Evolutionary conservation across 2,113 vertebrate genomes (phyloP), one percentile per base, ranked within the genome.

Genomic region (Promerops cafer): DNA sequence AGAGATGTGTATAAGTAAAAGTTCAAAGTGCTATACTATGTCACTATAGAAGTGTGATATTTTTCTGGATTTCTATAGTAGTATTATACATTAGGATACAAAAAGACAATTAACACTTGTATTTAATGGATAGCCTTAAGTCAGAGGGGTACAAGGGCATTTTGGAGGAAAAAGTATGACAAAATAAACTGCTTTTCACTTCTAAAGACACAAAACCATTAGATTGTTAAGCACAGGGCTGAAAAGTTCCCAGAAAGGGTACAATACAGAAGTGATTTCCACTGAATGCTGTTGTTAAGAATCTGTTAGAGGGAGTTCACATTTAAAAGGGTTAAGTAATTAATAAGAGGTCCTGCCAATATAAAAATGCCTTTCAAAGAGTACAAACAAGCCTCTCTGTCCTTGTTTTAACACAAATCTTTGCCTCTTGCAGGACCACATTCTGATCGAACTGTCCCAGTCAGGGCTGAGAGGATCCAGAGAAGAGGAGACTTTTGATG

Each of bases 361-460:
- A 35, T 54, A 44, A 64, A 86, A 81, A 84, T 47, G 16, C 27
- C 33, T 87, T 89, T 70, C 22, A 37, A n/a, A 42, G 64, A 44
- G 9, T 35, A 16, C 30, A 54, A 57, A 27, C 35, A 16, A 37
- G 59, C 7, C 13, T 77, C 56, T 44, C 42, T 52, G 14, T 13
- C 53, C 27, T 24, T 66, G 10, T 57, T 72, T 44, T 47, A 83
- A 75, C 54, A 61, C 24, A 21, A 14, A 6, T 91, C 28, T 94
- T 91, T 94, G 33, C 94, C 52, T 95, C 6, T 95, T 96, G 50
- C 94, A 99, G 99, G 99, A 99, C 96, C 99, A 99, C 91, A 99
- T 99, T 97, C 98, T 99, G 30, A 99, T 99, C 27, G 99, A 99
- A 84, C 98, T 99, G 94, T 98, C 99, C 12, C 98, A 99, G 87